phyloP scores from a whole-genome alignment of 2,888 invertebrate genomes.

The Scaptomyza cyrtandrae region DNA sequence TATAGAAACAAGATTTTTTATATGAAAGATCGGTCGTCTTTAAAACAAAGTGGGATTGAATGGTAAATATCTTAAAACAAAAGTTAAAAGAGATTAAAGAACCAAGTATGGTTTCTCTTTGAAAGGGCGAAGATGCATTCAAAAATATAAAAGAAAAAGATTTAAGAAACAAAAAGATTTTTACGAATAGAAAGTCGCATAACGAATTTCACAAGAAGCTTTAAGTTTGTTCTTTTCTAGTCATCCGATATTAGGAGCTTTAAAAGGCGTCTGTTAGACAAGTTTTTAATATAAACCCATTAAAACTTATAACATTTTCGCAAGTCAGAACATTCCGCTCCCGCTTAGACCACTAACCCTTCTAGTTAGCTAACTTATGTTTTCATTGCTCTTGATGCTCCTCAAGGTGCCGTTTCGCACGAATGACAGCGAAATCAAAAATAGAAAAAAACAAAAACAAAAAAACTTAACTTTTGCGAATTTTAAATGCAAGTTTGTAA shows the following conservation, averaged over 20 bases:
- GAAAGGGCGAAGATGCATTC: too few relatives aligned
- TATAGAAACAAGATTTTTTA: too few relatives aligned
- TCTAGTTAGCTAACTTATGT: not conserved
- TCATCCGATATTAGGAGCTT: too few relatives aligned
- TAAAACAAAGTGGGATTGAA: too few relatives aligned
- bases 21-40: too few relatives aligned
- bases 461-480: slow-evolving; percentile 13
- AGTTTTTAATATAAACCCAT: not conserved
- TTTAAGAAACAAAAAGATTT: not conserved
- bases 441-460: slow-evolving; percentile 17
- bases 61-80: too few relatives aligned
- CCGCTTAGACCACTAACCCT: not conserved
- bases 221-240: not conserved
- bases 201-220: not conserved
- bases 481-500: slow-evolving; percentile 14
- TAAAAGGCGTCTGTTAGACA: too few relatives aligned
- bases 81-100: too few relatives aligned
- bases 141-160: too few relatives aligned
- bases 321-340: not conserved
- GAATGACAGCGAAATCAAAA: slow-evolving; percentile 37
- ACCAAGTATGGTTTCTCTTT: too few relatives aligned
- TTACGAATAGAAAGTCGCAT: not conserved
- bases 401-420: slow-evolving; percentile 51
- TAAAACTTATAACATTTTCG: not conserved
- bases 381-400: slow-evolving; percentile 38